Conservation (phyloP, 2,888 invertebrate species). For the Lottia scabra region DNA sequence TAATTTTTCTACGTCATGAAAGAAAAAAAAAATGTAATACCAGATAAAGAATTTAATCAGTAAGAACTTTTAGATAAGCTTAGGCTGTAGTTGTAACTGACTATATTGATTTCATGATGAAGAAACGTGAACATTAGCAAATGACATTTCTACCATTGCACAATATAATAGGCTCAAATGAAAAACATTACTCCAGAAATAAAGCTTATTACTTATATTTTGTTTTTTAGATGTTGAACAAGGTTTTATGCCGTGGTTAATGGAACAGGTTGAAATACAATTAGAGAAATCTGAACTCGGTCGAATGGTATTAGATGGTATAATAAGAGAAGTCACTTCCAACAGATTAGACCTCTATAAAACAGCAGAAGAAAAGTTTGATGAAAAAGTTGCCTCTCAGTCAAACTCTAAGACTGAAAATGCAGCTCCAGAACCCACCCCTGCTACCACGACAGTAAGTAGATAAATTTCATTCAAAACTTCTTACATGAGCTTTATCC, state of each 20-base stretch:
- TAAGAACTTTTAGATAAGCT: too few species aligned
- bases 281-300: constrained; percentile 85
- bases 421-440: constrained; percentile 38
- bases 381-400: constrained; percentile 7
- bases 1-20: too few species aligned
- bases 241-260: constrained; percentile 88
- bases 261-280: constrained; percentile 83
- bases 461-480: not conserved
- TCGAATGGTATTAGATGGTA: constrained; percentile 83
- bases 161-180: too few species aligned
- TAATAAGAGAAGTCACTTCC: constrained; percentile 64
- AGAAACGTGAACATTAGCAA: too few species aligned
- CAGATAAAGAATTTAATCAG: too few species aligned
- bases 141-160: too few species aligned
- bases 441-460: constrained; percentile 47
- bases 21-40: too few species aligned
- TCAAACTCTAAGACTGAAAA: constrained; percentile 26
- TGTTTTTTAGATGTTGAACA: constrained; percentile 72
- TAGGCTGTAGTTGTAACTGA: too few species aligned
- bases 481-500: not conserved
- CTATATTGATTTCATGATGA: too few species aligned
- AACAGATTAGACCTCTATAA: constrained; percentile 54
- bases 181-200: too few species aligned
- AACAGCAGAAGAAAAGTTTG: constrained; percentile 36
- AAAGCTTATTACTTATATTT: not conserved